These are phyloP conservation scores for Achroia grisella DNA, from an alignment of 1,140 invertebrate species.

Conservation along the genomic window DNA sequence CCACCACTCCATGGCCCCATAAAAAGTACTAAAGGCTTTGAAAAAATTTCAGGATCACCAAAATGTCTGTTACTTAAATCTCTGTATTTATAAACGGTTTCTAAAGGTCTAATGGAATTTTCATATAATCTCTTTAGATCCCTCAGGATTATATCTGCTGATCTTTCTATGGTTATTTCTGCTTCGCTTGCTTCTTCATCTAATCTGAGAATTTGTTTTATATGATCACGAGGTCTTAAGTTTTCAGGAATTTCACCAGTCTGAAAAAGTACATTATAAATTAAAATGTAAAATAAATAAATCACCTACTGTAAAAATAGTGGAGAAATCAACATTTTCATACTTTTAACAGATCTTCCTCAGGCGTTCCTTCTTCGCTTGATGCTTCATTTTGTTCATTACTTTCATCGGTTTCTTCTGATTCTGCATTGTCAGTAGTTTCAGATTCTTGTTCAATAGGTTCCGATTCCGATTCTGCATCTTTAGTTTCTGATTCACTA, in stretches of 20 bases:
- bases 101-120: conserved; percentile 90
- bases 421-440: conserved; percentile 16
- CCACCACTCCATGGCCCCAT: conserved; percentile 97
- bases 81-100: conserved; percentile 92
- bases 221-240: conserved; percentile 84
- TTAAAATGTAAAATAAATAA: conserved; percentile 3
- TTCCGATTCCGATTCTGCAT: conserved; percentile 14
- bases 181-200: conserved; percentile 83
- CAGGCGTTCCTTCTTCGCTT: conserved; percentile 63
- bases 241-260: conserved; percentile 84
- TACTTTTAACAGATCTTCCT: conserved; percentile 77
- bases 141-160: conserved; percentile 84
- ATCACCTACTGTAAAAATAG: not conserved
- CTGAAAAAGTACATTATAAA: conserved; percentile 63
- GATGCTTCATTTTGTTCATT: conserved; percentile 3
- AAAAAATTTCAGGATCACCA: conserved; percentile 95
- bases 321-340: conserved; percentile 11
- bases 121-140: conserved; percentile 93
- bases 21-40: conserved; percentile 93
- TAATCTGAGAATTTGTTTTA: conserved; percentile 85
- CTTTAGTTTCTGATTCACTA: conserved; percentile 28
- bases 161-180: conserved; percentile 82
- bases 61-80: conserved; percentile 94
- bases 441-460: conserved; percentile 15
- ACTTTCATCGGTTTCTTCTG: conserved; percentile 38